Percentiles rank a stretch among this genome's conserved stretches.
Evolutionary conservation across 2,888 invertebrate genomes (phyloP).

Genomic region (Ctenicera cuprea): DNA sequence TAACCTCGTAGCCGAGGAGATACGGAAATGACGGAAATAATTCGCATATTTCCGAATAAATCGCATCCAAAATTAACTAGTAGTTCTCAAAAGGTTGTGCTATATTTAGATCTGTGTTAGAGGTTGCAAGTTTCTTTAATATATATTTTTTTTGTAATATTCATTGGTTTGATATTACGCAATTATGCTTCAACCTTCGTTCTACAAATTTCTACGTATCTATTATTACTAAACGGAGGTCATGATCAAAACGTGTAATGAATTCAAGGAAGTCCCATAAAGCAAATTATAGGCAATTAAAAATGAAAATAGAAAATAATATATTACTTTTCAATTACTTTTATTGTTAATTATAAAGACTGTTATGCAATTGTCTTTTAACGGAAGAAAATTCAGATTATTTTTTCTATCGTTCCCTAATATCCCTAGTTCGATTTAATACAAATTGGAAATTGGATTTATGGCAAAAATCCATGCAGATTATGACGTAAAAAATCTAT

Average conservation of each 20-base stretch:
- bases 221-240: conserved; percentile 16
- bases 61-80: conserved; percentile 4
- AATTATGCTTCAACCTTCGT: neutral
- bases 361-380: no score
- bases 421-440: no score
- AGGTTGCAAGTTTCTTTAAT: neutral
- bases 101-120: neutral
- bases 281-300: conserved; percentile 21
- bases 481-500: no score
- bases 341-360: conserved; percentile 15
- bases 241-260: conserved; percentile 27
- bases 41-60: conserved; percentile 29
- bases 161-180: neutral
- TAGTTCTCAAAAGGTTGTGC: neutral
- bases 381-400: neutral
- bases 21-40: conserved; percentile 26
- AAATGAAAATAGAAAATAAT: conserved; percentile 5
- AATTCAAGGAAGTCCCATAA: conserved; percentile 29
- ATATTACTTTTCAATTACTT: neutral
- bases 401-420: no score
- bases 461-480: no score
- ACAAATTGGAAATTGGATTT: no score
- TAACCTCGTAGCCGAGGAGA: conserved; percentile 29
- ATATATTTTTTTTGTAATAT: neutral
- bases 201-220: conserved; percentile 4